Evolutionary conservation across 2,888 invertebrate genomes (phyloP).

Genomic region (Adela reaumurella): DNA sequence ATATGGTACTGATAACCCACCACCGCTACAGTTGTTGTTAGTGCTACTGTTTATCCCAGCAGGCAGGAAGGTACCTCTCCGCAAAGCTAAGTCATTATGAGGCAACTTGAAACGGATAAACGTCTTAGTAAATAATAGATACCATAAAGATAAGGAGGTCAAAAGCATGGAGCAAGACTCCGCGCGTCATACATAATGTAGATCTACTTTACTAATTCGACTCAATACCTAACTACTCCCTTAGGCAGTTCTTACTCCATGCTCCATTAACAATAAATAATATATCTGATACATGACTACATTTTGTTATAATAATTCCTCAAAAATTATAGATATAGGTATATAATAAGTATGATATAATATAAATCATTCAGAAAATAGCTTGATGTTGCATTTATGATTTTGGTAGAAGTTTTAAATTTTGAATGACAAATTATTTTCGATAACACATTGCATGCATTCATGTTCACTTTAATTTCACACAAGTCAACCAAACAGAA

Average conservation of each 20-base stretch:
- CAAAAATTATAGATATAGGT: constrained; percentile 11
- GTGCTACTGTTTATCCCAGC: constrained; percentile 44
- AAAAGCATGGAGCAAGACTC: no score
- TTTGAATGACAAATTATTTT: neutral
- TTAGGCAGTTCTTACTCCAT: constrained; percentile 1
- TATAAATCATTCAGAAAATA: constrained; percentile 8
- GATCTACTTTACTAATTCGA: constrained; percentile 1
- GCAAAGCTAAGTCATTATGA: constrained; percentile 53
- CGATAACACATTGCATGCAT: neutral
- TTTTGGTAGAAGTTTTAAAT: no score
- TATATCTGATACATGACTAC: constrained; percentile 8
- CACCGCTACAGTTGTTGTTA: constrained; percentile 44
- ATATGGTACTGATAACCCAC: constrained; percentile 30
- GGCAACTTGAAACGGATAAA: constrained; percentile 12
- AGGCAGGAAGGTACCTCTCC: constrained; percentile 58
- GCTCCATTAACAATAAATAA: no score
- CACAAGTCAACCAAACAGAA: no score
- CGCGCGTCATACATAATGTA: no score
- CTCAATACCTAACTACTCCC: constrained; percentile 2
- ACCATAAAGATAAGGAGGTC: neutral
- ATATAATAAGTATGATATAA: constrained; percentile 8
- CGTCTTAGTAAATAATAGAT: constrained; percentile 4
- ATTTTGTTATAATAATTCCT: no score
- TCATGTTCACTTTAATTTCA: no score
- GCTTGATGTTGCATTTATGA: no score